A percentile compares a stretch with the other conserved stretches of the same genome.
phyloP scores from a whole-genome alignment of 2,797 vertebrate species.

The Rallus crepitans region DNA sequence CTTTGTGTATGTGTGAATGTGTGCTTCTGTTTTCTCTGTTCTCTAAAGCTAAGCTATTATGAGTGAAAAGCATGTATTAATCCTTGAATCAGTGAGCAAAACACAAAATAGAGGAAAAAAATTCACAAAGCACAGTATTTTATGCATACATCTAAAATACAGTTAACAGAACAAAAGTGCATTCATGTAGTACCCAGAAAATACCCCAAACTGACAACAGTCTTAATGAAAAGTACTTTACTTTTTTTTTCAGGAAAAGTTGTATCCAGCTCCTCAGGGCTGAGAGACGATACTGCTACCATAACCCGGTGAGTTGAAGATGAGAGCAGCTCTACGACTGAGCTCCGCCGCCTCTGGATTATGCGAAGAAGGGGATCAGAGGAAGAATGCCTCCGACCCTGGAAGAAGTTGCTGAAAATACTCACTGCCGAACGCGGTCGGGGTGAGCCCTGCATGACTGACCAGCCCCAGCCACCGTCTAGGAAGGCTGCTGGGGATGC shows the following conservation, averaged over 20 bases:
- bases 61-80: background rate
- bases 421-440: constrained; percentile 72
- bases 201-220: background rate
- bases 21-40: background rate
- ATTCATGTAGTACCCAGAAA: background rate
- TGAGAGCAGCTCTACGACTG: constrained; percentile 83
- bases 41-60: background rate
- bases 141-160: background rate
- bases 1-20: background rate
- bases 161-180: background rate
- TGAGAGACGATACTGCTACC: constrained; percentile 83
- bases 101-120: background rate
- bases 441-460: constrained; percentile 79
- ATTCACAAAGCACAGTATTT: background rate
- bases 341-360: constrained; percentile 79
- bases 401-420: constrained; percentile 75
- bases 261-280: constrained; percentile 74
- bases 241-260: constrained; percentile 77
- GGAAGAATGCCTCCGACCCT: constrained; percentile 81
- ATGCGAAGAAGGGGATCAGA: constrained; percentile 80
- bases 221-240: constrained; percentile 75
- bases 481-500: background rate
- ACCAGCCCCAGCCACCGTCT: background rate
- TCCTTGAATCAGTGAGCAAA: background rate
- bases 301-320: constrained; percentile 85